Evolutionary conservation across 1,140 invertebrate species (phyloP).

Genomic region (Watersipora subatra): DNA sequence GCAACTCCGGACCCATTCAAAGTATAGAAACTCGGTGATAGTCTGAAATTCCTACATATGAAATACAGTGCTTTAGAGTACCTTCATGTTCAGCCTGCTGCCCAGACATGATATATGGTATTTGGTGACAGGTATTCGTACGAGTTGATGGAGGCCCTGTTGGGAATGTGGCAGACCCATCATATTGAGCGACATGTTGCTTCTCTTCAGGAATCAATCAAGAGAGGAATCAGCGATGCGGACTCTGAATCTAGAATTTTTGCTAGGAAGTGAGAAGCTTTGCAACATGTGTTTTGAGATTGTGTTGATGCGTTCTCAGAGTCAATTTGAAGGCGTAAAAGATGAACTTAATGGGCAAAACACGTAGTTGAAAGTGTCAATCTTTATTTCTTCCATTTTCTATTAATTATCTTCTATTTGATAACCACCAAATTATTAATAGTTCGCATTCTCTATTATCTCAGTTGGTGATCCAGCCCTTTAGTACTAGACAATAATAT

Average conservation of each 20-base stretch:
- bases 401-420: background rate
- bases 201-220: constrained; percentile 66
- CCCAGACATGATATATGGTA: background rate
- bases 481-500: no score
- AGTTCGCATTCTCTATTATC: background rate
- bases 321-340: no score
- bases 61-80: no score
- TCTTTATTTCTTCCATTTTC: constrained; percentile 7
- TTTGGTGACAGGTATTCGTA: constrained; percentile 48
- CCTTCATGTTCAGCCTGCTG: no score
- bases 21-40: no score
- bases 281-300: background rate
- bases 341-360: no score
- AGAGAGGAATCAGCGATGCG: constrained; percentile 77
- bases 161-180: constrained; percentile 69
- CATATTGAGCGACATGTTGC: constrained; percentile 66
- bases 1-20: no score
- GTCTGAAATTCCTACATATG: no score
- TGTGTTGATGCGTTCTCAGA: background rate
- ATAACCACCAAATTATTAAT: background rate
- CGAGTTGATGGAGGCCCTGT: constrained; percentile 69
- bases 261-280: constrained; percentile 42
- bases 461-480: no score
- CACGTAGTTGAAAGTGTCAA: constrained; percentile 26
- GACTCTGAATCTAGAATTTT: constrained; percentile 64